Percentiles rank a stretch among this genome's conserved stretches.
Evolutionary conservation across 1,140 invertebrate species (phyloP).

Genomic region (Trypoxylus dichotomus): DNA sequence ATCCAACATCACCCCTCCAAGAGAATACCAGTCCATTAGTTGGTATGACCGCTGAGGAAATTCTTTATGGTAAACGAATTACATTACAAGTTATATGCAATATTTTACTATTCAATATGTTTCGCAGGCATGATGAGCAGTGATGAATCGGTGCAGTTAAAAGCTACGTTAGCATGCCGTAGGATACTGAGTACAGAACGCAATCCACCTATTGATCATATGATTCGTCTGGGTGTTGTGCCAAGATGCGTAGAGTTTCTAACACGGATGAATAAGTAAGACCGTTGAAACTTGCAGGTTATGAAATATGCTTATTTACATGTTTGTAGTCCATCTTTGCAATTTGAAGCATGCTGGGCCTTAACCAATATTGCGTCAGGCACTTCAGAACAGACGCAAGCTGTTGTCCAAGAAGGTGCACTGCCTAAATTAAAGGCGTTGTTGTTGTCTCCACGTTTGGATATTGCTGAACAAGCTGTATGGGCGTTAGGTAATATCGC

Average conservation of each 20-base stretch:
- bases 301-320: slow-evolving; percentile 20
- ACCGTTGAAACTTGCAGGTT: slow-evolving; percentile 32
- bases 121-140: slow-evolving; percentile 60
- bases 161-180: slow-evolving; percentile 75
- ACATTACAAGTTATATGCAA: background rate
- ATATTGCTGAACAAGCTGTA: slow-evolving; percentile 94
- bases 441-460: slow-evolving; percentile 70
- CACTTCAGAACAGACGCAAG: slow-evolving; percentile 85
- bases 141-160: slow-evolving; percentile 64
- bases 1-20: slow-evolving; percentile 59
- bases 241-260: slow-evolving; percentile 83
- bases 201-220: slow-evolving; percentile 90
- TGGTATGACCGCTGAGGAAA: slow-evolving; percentile 62
- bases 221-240: slow-evolving; percentile 86
- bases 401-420: slow-evolving; percentile 83
- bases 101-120: slow-evolving; percentile 12
- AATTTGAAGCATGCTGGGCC: slow-evolving; percentile 98
- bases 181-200: slow-evolving; percentile 90
- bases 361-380: slow-evolving; percentile 98
- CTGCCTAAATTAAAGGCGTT: slow-evolving; percentile 82
- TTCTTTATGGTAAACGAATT: slow-evolving; percentile 58
- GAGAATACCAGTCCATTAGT: slow-evolving; percentile 55
- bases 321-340: slow-evolving; percentile 74
- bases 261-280: slow-evolving; percentile 68
- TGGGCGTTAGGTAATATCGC: slow-evolving; percentile 99